Percentiles rank a stretch among this genome's conserved stretches.
Conservation (phyloP, 2,113 vertebrate genomes). For the Ophiodon elongatus region DNA sequence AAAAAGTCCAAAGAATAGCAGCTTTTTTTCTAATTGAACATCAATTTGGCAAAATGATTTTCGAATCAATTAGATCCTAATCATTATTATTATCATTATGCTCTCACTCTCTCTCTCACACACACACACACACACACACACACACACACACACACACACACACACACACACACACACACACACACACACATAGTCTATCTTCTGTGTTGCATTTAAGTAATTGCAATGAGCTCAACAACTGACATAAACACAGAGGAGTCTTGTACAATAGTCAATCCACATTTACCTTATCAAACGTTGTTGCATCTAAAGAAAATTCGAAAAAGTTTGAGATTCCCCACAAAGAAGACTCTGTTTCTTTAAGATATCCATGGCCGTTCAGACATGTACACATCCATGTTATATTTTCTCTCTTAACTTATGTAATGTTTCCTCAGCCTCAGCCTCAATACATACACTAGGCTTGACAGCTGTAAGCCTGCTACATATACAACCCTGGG, state of each 20-base stretch:
- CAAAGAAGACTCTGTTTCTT: background rate
- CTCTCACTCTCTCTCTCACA: no score
- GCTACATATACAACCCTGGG: slow-evolving; percentile 38
- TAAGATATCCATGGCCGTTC: background rate
- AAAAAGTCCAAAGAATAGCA: background rate
- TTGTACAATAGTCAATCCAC: background rate
- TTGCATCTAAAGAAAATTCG: background rate
- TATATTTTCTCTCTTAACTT: slow-evolving; percentile 23
- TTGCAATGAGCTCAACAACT: no score
- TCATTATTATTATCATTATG: no score
- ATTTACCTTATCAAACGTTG: no score
- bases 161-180: no score
- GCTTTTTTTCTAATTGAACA: background rate
- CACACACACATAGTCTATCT: no score
- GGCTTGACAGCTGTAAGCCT: slow-evolving; percentile 24
- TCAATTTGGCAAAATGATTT: slow-evolving; percentile 7
- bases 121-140: no score
- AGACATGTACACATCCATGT: slow-evolving; percentile 4
- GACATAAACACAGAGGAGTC: background rate
- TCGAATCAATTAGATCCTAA: background rate
- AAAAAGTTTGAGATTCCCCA: background rate
- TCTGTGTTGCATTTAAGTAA: no score
- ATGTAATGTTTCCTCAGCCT: slow-evolving; percentile 39
- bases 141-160: no score
- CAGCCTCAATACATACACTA: slow-evolving; percentile 38